Evolutionary conservation across 2,888 invertebrate genomes (phyloP).

Genomic region (Steinernema hermaphroditum): DNA sequence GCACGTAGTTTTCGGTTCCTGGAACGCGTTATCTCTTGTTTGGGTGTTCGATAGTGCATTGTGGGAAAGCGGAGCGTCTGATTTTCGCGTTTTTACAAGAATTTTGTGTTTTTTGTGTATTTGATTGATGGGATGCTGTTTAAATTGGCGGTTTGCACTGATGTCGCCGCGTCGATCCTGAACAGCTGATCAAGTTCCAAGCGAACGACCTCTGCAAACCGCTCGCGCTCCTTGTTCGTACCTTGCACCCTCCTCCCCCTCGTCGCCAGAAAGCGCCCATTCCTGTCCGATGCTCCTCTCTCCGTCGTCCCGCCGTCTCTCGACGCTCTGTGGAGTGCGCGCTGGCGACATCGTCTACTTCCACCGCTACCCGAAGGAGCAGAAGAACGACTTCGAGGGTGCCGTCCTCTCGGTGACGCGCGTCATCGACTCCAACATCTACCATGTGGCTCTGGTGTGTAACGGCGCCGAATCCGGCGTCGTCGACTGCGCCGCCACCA

Average conservation of each 20-base stretch:
- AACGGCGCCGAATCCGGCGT: neutral
- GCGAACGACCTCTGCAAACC: too few relatives aligned
- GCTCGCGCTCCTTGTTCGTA: too few relatives aligned
- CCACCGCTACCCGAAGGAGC: constrained; percentile 27
- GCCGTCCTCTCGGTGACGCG: constrained; percentile 36
- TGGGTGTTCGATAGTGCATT: neutral
- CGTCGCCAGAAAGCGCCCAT: neutral
- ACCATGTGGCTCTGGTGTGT: constrained; percentile 38
- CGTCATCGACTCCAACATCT: constrained; percentile 37
- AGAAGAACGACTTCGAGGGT: constrained; percentile 31
- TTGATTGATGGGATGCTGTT: too few relatives aligned
- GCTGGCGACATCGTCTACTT: constrained; percentile 42
- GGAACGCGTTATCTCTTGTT: neutral
- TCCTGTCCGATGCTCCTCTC: constrained; percentile 10
- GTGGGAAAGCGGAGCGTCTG: too few relatives aligned
- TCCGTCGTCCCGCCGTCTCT: constrained; percentile 1
- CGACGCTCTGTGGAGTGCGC: constrained; percentile 21
- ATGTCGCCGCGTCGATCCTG: too few relatives aligned
- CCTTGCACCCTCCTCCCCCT: neutral
- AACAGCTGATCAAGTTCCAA: too few relatives aligned
- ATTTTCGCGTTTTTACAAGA: too few relatives aligned
- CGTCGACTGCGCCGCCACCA: neutral
- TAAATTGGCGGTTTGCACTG: too few relatives aligned
- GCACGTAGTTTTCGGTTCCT: neutral
- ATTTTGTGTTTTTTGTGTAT: too few relatives aligned